Conservation (phyloP, 2,113 vertebrate species). For the Fregata magnificens region DNA sequence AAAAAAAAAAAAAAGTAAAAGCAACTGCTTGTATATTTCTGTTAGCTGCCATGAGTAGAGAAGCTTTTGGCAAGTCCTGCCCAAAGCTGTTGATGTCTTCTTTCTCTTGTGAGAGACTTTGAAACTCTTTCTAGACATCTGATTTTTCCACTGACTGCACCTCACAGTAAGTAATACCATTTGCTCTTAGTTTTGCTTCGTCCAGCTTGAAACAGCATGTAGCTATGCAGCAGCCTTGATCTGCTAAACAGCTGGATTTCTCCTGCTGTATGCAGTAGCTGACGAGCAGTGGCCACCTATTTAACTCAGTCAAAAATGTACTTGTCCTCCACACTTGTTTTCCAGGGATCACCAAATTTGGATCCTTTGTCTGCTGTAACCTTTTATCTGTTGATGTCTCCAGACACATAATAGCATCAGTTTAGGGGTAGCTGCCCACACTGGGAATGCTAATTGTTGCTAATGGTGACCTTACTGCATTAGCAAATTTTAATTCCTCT, state of each 20-base stretch:
- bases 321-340: not conserved
- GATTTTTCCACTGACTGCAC: not conserved
- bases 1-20: not conserved
- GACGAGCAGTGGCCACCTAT: not conserved
- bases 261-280: not conserved
- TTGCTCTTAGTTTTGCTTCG: not conserved
- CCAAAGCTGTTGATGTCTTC: not conserved
- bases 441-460: not conserved
- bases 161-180: not conserved
- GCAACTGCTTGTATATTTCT: not conserved
- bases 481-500: conserved; percentile 9
- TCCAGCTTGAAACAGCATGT: not conserved
- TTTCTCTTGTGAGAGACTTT: not conserved
- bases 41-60: not conserved
- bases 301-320: not conserved
- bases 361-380: not conserved
- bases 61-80: not conserved
- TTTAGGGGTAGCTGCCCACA: not conserved
- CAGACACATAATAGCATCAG: not conserved
- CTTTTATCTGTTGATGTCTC: not conserved
- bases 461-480: not conserved
- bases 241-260: not conserved
- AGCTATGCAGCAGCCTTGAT: not conserved
- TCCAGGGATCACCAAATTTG: not conserved
- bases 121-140: not conserved